Evolutionary conservation across 2,888 invertebrate species (phyloP).

Genomic region (Mimas tiliae): DNA sequence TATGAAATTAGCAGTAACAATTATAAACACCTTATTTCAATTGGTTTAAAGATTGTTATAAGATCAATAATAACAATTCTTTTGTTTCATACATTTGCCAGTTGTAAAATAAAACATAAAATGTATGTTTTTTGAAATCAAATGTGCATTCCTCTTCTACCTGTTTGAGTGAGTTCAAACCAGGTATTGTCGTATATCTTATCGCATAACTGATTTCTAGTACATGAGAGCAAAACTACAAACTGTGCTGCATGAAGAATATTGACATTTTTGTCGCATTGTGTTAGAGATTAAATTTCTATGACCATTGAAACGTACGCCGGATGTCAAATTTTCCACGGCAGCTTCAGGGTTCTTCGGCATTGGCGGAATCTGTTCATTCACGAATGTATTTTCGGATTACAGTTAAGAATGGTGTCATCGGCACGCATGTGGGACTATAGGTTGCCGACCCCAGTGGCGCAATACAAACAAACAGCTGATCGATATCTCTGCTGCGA

Average conservation of each 20-base stretch:
- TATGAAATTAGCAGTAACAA: too few relatives aligned
- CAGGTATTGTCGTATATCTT: slow-evolving; percentile 8
- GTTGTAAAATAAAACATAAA: background rate
- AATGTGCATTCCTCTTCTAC: background rate
- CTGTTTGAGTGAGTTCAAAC: background rate
- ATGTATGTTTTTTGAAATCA: background rate
- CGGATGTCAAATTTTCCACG: slow-evolving; percentile 80
- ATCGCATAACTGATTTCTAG: background rate
- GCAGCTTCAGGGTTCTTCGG: slow-evolving; percentile 57
- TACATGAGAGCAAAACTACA: background rate
- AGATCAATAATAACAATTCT: too few relatives aligned
- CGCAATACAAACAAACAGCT: slow-evolving; percentile 74
- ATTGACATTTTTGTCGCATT: background rate
- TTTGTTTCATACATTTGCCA: too few relatives aligned
- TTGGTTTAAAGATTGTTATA: too few relatives aligned
- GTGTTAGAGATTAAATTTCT: background rate
- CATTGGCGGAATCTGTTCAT: slow-evolving; percentile 56
- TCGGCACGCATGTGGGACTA: slow-evolving; percentile 59
- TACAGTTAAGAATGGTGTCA: slow-evolving; percentile 67
- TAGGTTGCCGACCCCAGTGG: slow-evolving; percentile 71
- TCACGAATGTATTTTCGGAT: slow-evolving; percentile 72
- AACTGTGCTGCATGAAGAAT: background rate
- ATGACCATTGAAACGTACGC: slow-evolving; percentile 29
- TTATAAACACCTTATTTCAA: too few relatives aligned
- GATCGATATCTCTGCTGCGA: slow-evolving; percentile 63